Conservation (phyloP, 2,113 vertebrate genomes). For the Lagopus muta region DNA sequence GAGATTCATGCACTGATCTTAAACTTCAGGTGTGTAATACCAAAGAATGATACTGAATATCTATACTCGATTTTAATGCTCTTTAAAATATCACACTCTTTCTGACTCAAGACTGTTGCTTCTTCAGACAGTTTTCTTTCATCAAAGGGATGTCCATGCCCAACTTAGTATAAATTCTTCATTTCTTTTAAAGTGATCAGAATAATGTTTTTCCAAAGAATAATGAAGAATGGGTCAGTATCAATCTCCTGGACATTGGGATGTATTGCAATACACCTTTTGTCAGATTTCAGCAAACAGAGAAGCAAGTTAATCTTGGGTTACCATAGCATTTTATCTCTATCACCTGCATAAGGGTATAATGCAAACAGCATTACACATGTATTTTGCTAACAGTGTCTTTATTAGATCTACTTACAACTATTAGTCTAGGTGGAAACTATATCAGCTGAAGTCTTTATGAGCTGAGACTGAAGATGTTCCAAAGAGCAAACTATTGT, state of each 20-base stretch:
- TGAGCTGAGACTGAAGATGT: neutral
- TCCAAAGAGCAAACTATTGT: slow-evolving; percentile 4
- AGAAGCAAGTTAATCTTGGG: neutral
- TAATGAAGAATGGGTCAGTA: neutral
- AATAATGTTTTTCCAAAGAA: neutral
- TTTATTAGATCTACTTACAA: neutral
- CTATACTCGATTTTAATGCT: neutral
- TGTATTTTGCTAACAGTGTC: neutral
- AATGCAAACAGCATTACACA: neutral
- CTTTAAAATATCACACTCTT: neutral
- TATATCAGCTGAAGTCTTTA: slow-evolving; percentile 17
- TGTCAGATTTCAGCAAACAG: neutral
- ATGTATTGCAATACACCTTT: neutral
- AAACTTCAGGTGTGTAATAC: neutral
- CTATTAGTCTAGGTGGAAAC: neutral
- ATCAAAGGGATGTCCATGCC: neutral
- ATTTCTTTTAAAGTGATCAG: neutral
- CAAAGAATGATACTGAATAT: neutral
- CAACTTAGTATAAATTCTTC: neutral
- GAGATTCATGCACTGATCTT: neutral
- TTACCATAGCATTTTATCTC: neutral
- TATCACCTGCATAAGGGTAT: neutral
- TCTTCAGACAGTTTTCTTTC: neutral
- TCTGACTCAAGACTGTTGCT: neutral
- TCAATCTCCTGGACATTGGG: neutral